Percentiles rank a stretch among this genome's conserved stretches.
Conservation (phyloP, 1,140 invertebrate species). For the Helicoverpa zea region DNA sequence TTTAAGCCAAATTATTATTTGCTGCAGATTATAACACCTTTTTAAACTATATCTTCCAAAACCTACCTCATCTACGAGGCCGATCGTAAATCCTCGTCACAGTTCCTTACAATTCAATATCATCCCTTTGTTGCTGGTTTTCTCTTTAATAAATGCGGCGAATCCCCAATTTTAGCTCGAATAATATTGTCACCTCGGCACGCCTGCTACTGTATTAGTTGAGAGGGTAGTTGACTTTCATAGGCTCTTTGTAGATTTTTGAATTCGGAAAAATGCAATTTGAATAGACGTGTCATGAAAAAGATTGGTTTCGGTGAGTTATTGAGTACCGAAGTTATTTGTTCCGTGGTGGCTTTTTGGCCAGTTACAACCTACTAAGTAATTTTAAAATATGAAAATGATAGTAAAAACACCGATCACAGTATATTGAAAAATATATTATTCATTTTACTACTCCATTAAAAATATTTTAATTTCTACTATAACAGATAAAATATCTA, state of each 20-base stretch:
- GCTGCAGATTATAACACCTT: too few species aligned
- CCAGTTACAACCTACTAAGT: background rate
- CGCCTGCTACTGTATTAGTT: conserved; percentile 45
- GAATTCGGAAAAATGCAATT: conserved; percentile 42
- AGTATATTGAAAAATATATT: too few species aligned
- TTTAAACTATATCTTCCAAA: background rate
- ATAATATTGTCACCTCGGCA: conserved; percentile 83
- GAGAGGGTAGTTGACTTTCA: conserved; percentile 55
- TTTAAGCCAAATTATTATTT: too few species aligned
- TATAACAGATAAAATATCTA: too few species aligned
- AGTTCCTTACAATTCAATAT: conserved; percentile 85
- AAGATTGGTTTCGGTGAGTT: conserved; percentile 24
- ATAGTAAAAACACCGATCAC: background rate
- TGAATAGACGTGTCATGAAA: conserved; percentile 48
- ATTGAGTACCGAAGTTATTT: background rate
- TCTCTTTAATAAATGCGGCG: conserved; percentile 84
- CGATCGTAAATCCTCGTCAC: conserved; percentile 50
- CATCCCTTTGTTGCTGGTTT: conserved; percentile 85
- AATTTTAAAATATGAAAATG: background rate
- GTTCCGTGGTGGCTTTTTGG: background rate
- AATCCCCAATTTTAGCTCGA: conserved; percentile 77
- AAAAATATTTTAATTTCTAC: too few species aligned
- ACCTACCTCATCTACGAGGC: conserved; percentile 62
- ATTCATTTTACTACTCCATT: too few species aligned
- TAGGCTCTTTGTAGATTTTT: conserved; percentile 51